These are phyloP conservation scores for Psittacus erithacus DNA, from an alignment of 2,113 vertebrate genomes.

Conservation along the genomic window DNA sequence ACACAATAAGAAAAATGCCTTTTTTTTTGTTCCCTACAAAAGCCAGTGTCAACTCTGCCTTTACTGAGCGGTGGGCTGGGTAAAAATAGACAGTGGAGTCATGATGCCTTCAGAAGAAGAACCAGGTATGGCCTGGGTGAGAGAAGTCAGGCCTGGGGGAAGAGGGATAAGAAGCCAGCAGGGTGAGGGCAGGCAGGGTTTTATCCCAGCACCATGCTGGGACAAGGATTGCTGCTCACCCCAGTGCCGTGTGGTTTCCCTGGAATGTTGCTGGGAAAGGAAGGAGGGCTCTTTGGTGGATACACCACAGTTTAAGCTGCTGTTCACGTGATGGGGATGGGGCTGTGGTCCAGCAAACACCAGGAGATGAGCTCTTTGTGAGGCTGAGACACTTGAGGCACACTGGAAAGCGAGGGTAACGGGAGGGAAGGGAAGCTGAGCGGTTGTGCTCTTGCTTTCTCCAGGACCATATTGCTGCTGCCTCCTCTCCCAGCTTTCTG, in stretches of 20 bases:
- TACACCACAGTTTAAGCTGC: neutral
- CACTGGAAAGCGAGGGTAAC: neutral
- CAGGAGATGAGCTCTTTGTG: neutral
- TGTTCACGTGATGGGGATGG: fast-evolving
- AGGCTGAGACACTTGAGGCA: neutral
- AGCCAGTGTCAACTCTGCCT: constrained; percentile 57
- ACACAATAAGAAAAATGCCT: constrained; percentile 68
- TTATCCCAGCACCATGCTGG: neutral
- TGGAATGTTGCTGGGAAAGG: neutral
- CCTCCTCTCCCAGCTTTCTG: neutral
- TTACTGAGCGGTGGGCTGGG: constrained; percentile 55
- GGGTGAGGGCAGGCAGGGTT: neutral
- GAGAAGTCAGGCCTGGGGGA: neutral
- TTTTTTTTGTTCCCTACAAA: neutral
- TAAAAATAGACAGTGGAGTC: constrained; percentile 64
- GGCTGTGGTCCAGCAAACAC: neutral
- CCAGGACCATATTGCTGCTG: neutral
- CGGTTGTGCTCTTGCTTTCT: neutral
- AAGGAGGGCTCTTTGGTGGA: neutral
- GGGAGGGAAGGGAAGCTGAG: neutral
- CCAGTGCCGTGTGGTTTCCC: neutral
- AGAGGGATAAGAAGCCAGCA: neutral
- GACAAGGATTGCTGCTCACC: neutral
- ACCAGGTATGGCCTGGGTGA: constrained; percentile 44
- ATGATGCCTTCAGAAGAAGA: constrained; percentile 3